These are phyloP conservation scores for Meteorus cinctellus DNA, from an alignment of 2,888 invertebrate species.

Conservation along the genomic window DNA sequence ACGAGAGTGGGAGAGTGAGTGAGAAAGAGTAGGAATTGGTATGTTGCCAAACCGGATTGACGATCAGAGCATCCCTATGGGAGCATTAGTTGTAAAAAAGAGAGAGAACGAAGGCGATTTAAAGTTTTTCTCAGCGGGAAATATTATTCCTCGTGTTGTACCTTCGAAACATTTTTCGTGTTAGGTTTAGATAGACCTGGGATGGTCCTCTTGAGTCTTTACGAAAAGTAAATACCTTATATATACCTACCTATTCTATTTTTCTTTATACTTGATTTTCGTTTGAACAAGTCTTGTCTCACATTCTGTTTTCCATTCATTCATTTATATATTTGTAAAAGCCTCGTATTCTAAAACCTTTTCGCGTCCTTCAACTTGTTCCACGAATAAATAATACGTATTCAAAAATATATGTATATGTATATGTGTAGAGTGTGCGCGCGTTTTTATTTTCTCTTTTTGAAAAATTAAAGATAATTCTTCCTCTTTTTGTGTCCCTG, in stretches of 20 bases:
- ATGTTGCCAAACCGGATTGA: constrained; percentile 55
- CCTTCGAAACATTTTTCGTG: not conserved
- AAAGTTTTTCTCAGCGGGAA: constrained; percentile 26
- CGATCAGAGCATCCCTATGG: constrained; percentile 36
- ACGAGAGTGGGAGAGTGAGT: not conserved
- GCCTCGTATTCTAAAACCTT: not conserved
- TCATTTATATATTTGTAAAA: constrained; percentile 10
- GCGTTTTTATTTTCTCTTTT: not conserved
- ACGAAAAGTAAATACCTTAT: constrained; percentile 1
- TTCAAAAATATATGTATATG: not conserved
- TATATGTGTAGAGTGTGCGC: not conserved
- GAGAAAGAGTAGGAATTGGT: constrained; percentile 23
- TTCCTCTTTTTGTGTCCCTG: not conserved
- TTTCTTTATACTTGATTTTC: constrained; percentile 4
- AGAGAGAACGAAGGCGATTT: constrained; percentile 27
- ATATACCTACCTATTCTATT: not conserved
- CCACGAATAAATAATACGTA: constrained; percentile 7
- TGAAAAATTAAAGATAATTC: not conserved
- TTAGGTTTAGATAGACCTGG: not conserved
- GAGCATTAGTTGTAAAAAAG: constrained; percentile 44
- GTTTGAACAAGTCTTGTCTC: constrained; percentile 10
- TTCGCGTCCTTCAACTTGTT: not conserved
- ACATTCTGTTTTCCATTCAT: not conserved
- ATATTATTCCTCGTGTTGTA: constrained; percentile 28
- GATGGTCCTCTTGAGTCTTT: constrained; percentile 4